Evolutionary conservation across 2,888 invertebrate genomes (phyloP).

Genomic region (Mesopsocus fuscifrons): DNA sequence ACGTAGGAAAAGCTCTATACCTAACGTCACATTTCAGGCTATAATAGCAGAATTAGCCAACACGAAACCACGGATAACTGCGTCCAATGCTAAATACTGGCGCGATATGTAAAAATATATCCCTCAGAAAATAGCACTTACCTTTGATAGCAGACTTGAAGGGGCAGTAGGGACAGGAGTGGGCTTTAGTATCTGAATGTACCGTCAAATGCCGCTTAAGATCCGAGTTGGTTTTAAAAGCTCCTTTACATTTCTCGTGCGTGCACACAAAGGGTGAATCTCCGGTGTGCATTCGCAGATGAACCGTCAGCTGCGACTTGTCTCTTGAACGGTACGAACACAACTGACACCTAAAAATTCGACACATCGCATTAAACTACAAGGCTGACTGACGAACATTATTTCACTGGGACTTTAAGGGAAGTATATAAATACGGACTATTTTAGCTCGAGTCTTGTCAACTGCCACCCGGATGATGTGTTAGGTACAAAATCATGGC

Average conservation of each 20-base stretch:
- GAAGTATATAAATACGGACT: too few relatives aligned
- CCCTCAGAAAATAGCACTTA: slow-evolving; percentile 2
- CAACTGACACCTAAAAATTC: slow-evolving; percentile 26
- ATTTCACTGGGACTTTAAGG: too few relatives aligned
- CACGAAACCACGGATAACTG: too few relatives aligned
- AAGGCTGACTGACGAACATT: too few relatives aligned
- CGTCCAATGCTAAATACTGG: too few relatives aligned
- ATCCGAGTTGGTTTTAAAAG: slow-evolving; percentile 29
- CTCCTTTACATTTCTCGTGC: slow-evolving; percentile 23
- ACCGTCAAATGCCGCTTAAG: slow-evolving; percentile 25
- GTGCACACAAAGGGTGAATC: slow-evolving; percentile 22
- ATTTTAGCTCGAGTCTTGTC: too few relatives aligned
- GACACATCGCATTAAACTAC: neutral
- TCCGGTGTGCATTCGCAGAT: slow-evolving; percentile 28
- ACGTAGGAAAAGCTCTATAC: too few relatives aligned
- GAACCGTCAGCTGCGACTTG: slow-evolving; percentile 28
- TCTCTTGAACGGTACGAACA: slow-evolving; percentile 28
- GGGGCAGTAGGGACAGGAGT: neutral
- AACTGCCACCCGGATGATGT: too few relatives aligned
- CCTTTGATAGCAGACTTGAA: slow-evolving; percentile 5
- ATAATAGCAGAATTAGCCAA: too few relatives aligned
- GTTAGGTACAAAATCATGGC: too few relatives aligned
- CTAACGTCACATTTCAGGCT: too few relatives aligned
- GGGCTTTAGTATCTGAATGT: slow-evolving; percentile 11
- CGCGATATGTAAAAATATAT: too few relatives aligned